Evolutionary conservation across 1,140 invertebrate species (phyloP).

Genomic region (Drosophila ambigua): DNA sequence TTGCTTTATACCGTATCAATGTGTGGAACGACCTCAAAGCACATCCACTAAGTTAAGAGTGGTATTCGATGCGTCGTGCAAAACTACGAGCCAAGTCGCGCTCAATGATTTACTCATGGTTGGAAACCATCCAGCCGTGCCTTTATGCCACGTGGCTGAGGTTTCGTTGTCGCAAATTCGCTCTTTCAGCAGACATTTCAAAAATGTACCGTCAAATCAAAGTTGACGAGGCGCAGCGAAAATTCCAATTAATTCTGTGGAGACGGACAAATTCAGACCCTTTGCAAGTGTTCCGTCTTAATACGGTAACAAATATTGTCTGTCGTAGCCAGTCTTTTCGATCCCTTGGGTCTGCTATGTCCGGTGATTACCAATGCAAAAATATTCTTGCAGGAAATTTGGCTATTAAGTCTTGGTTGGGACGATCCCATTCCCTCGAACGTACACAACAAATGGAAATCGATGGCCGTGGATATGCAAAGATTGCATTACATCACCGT

Average conservation of each 20-base stretch:
- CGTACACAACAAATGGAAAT: constrained; percentile 52
- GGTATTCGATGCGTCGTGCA: constrained; percentile 5
- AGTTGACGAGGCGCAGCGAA: constrained; percentile 19
- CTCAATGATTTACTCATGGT: constrained; percentile 6
- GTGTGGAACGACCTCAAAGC: constrained; percentile 9
- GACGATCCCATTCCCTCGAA: constrained; percentile 75
- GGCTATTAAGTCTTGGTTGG: constrained; percentile 44
- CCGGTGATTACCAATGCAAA: constrained; percentile 61
- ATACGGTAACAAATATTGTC: constrained; percentile 78
- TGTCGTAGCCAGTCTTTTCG: constrained; percentile 66
- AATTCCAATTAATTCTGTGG: too few relatives aligned
- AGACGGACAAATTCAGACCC: too few relatives aligned
- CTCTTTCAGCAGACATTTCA: constrained; percentile 76
- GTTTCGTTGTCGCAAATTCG: constrained; percentile 77
- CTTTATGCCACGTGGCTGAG: constrained; percentile 31
- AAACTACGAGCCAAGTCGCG: background rate
- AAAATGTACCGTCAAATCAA: constrained; percentile 83
- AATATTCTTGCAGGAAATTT: constrained; percentile 34
- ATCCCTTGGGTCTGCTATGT: constrained; percentile 79
- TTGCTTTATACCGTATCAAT: constrained; percentile 10
- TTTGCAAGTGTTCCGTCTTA: too few relatives aligned
- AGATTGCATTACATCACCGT: too few relatives aligned
- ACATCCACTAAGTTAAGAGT: constrained; percentile 10
- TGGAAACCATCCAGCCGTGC: constrained; percentile 2
- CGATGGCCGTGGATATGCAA: too few relatives aligned